phyloP scores from a whole-genome alignment of 2,888 invertebrate genomes.

The Temnothorax unifasciatus region DNA sequence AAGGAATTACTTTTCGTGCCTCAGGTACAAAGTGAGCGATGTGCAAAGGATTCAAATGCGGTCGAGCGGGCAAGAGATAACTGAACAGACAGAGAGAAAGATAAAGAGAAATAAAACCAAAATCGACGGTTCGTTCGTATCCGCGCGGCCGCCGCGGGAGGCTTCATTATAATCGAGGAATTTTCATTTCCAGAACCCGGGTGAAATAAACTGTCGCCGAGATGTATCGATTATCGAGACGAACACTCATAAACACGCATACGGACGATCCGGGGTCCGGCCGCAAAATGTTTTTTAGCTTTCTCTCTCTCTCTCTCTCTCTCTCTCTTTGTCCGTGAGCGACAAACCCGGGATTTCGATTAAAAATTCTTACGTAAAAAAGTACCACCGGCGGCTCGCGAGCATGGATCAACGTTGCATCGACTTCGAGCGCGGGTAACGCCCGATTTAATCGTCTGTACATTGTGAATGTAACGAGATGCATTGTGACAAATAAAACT shows the following conservation, averaged over 20 bases:
- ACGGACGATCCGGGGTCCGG: not conserved
- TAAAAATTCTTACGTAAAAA: slow-evolving; percentile 16
- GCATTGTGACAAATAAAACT: slow-evolving; percentile 55
- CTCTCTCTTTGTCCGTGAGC: not conserved
- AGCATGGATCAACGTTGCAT: not conserved
- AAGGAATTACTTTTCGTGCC: slow-evolving; percentile 35
- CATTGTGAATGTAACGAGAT: slow-evolving; percentile 34
- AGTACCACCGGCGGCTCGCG: not conserved
- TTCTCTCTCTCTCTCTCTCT: not conserved
- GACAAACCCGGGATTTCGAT: not conserved
- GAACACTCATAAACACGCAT: not conserved
- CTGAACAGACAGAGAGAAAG: not conserved
- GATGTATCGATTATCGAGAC: slow-evolving; percentile 39
- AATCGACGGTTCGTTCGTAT: not conserved
- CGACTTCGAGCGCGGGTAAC: not conserved
- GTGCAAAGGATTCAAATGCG: not conserved
- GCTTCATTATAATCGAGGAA: slow-evolving; percentile 4
- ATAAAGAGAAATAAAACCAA: not conserved
- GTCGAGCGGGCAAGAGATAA: not conserved
- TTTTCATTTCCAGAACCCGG: slow-evolving; percentile 1
- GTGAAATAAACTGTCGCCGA: slow-evolving; percentile 7
- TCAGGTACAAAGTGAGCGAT: not conserved
- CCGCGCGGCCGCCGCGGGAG: not conserved
- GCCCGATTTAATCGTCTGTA: slow-evolving; percentile 22
- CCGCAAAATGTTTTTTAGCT: not conserved